These are phyloP conservation scores for Eurytoma californica DNA, from an alignment of 2,888 invertebrate species.

Conservation along the genomic window DNA sequence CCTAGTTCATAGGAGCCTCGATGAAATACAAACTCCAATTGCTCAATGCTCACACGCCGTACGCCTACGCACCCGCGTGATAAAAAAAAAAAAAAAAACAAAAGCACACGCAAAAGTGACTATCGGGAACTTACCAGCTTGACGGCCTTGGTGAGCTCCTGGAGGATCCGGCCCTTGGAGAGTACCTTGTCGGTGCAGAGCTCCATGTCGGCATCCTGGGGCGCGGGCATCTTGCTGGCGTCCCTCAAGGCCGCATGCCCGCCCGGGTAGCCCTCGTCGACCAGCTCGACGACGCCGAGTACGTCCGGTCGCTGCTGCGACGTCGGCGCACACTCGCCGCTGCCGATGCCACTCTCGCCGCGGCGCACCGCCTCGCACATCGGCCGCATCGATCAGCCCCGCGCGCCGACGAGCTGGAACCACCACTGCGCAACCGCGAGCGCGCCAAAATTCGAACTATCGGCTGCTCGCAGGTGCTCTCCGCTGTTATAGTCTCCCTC, in stretches of 20 bases:
- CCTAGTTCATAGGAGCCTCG: too few relatives aligned
- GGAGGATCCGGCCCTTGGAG: conserved; percentile 72
- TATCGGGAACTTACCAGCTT: conserved; percentile 69
- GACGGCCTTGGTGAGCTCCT: conserved; percentile 74
- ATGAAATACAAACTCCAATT: too few relatives aligned
- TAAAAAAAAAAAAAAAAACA: too few relatives aligned
- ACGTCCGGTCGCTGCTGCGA: conserved; percentile 28
- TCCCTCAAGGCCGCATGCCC: conserved; percentile 62
- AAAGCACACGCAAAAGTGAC: neutral
- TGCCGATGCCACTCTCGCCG: conserved; percentile 10
- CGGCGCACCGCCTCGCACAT: conserved; percentile 39
- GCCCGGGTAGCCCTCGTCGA: conserved; percentile 52
- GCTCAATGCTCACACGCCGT: too few relatives aligned
- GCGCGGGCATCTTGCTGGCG: conserved; percentile 64
- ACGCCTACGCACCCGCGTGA: too few relatives aligned
- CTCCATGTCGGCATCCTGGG: conserved; percentile 69
- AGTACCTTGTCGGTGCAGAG: conserved; percentile 73
- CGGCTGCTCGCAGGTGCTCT: too few relatives aligned
- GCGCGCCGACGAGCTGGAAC: neutral
- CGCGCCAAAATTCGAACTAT: too few relatives aligned
- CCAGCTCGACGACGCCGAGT: conserved; percentile 32
- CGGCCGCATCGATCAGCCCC: conserved; percentile 52
- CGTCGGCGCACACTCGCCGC: conserved; percentile 23
- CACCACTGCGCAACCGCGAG: neutral
- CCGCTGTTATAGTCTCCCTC: too few relatives aligned